phyloP scores from a whole-genome alignment of 1,140 invertebrate genomes.

The Aradophagus sp. region DNA sequence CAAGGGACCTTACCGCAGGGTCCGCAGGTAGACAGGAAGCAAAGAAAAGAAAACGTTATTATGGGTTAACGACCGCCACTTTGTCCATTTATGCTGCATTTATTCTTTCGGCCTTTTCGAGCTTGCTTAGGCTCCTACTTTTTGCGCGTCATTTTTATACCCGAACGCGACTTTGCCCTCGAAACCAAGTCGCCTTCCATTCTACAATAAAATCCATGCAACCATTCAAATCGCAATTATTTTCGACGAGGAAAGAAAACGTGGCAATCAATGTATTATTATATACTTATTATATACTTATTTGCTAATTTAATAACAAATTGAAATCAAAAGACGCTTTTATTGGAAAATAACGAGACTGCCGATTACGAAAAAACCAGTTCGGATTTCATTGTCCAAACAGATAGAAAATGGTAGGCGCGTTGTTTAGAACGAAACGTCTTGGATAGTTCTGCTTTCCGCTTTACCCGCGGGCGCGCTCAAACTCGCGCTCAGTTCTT shows the following conservation, averaged over 20 bases:
- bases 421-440: constrained; percentile 7
- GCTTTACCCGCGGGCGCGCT: constrained; percentile 22
- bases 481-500: constrained; percentile 29
- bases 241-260: too few species aligned
- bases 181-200: neutral
- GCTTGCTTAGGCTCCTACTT: constrained; percentile 10
- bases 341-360: too few species aligned
- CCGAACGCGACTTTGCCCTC: constrained; percentile 2
- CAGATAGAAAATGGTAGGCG: too few species aligned
- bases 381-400: too few species aligned
- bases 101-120: constrained; percentile 43
- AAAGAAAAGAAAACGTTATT: constrained; percentile 56
- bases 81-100: constrained; percentile 51
- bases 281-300: too few species aligned
- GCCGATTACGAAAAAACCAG: too few species aligned
- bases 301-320: too few species aligned
- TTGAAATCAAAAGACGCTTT: too few species aligned
- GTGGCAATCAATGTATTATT: too few species aligned
- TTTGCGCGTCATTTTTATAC: constrained; percentile 22
- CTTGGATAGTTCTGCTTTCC: constrained; percentile 35
- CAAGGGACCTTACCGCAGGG: constrained; percentile 43
- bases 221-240: too few species aligned
- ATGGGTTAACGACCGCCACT: constrained; percentile 57
- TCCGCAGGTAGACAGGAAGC: constrained; percentile 54
- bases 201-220: too few species aligned